These are phyloP conservation scores for Drosophila sulfurigaster DNA, from an alignment of 1,140 invertebrate species.

Conservation along the genomic window DNA sequence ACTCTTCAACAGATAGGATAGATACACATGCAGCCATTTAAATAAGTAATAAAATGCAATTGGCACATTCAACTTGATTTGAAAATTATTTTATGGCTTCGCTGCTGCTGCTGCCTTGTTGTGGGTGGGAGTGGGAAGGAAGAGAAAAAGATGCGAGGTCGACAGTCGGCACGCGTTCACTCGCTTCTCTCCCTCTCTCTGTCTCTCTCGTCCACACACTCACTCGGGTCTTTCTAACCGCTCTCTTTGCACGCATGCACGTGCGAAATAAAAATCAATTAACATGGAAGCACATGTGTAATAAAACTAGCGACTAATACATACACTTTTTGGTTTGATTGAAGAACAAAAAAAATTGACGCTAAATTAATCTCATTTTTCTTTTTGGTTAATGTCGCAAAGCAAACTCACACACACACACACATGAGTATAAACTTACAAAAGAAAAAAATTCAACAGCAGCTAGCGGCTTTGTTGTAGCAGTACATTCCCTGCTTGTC, in stretches of 20 bases:
- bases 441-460: slow-evolving; percentile 31
- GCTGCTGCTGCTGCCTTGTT: neutral
- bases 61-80: slow-evolving; percentile 32
- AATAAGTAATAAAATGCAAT: slow-evolving; percentile 39
- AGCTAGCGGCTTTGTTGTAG: slow-evolving; percentile 40
- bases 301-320: slow-evolving; percentile 25
- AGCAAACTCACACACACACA: slow-evolving; percentile 17
- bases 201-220: no score
- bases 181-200: slow-evolving; percentile 13
- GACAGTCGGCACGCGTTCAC: slow-evolving; percentile 45
- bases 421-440: slow-evolving; percentile 10
- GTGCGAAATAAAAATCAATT: slow-evolving; percentile 70
- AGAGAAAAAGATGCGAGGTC: slow-evolving; percentile 41
- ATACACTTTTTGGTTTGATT: slow-evolving; percentile 3
- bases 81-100: slow-evolving; percentile 49
- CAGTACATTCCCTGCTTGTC: slow-evolving; percentile 1
- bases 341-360: neutral
- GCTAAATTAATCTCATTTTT: slow-evolving; percentile 12
- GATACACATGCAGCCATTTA: slow-evolving; percentile 12
- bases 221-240: slow-evolving; percentile 2
- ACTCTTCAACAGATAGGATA: neutral
- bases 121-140: slow-evolving; percentile 26
- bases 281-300: slow-evolving; percentile 69
- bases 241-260: slow-evolving; percentile 54
- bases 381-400: slow-evolving; percentile 21